Conservation (phyloP, 1,140 invertebrate genomes). For the Polyergus mexicanus region DNA sequence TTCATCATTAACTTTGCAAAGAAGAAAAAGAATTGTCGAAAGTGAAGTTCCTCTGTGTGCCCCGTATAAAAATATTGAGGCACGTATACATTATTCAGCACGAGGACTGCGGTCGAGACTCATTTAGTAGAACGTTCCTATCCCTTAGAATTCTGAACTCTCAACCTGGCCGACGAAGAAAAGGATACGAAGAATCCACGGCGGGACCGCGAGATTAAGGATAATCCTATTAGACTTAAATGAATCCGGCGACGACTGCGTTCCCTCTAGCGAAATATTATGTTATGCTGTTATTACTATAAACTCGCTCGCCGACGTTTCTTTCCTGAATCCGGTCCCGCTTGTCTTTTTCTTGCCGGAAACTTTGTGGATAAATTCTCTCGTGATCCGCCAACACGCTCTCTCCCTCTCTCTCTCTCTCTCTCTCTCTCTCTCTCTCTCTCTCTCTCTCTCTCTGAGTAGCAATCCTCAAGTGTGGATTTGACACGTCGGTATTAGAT, state of each 20-base stretch:
- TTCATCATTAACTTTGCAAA: slow-evolving; percentile 40
- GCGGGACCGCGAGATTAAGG: slow-evolving; percentile 77
- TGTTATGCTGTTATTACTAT: slow-evolving; percentile 80
- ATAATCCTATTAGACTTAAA: slow-evolving; percentile 85
- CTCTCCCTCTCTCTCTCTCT: too few species aligned
- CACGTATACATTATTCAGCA: slow-evolving; percentile 75
- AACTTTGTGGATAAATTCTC: slow-evolving; percentile 52
- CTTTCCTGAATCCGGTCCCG: slow-evolving; percentile 40
- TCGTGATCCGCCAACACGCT: background rate
- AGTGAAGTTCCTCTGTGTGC: background rate
- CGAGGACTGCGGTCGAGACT: slow-evolving; percentile 54
- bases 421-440: too few species aligned
- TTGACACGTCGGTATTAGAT: background rate
- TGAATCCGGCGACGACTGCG: slow-evolving; percentile 82
- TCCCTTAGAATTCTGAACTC: slow-evolving; percentile 49
- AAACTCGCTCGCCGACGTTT: slow-evolving; percentile 64
- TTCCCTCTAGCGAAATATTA: slow-evolving; percentile 80
- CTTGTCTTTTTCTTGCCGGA: slow-evolving; percentile 22
- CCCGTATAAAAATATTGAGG: slow-evolving; percentile 68
- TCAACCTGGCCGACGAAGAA: slow-evolving; percentile 64
- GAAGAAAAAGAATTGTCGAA: slow-evolving; percentile 48
- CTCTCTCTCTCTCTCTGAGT: background rate
- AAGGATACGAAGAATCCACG: slow-evolving; percentile 60
- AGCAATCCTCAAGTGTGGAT: background rate
- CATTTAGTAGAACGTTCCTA: slow-evolving; percentile 62